A percentile compares a stretch with the other conserved stretches of the same genome.
Conservation (phyloP, 2,797 vertebrate genomes). For the Neosilurus hyrtlii region DNA sequence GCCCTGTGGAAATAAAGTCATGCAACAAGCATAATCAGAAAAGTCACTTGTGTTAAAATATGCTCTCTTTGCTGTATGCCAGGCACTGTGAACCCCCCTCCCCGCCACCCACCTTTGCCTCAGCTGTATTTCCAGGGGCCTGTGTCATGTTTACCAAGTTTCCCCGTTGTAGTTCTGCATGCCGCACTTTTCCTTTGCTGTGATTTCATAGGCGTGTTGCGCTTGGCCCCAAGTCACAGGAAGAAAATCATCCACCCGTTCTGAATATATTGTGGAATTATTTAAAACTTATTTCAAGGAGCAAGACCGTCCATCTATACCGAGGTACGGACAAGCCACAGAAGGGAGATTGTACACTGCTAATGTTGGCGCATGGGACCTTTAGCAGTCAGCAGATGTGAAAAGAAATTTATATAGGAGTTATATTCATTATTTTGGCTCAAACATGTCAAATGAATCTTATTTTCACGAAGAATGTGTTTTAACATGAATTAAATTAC, state of each 20-base stretch:
- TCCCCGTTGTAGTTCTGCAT: constrained; percentile 64
- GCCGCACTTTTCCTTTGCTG: constrained; percentile 66
- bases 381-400: constrained; percentile 34
- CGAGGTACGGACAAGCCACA: constrained; percentile 45
- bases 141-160: constrained; percentile 73
- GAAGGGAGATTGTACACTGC: constrained; percentile 43
- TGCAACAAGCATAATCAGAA: constrained; percentile 58
- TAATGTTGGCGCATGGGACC: constrained; percentile 15
- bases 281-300: constrained; percentile 66
- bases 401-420: constrained; percentile 38
- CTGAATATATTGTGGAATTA: constrained; percentile 73
- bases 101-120: constrained; percentile 33
- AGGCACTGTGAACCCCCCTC: constrained; percentile 40
- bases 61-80: constrained; percentile 49
- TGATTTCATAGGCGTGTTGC: constrained; percentile 71
- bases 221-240: constrained; percentile 69
- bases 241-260: constrained; percentile 71
- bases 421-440: constrained; percentile 37
- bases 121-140: constrained; percentile 60
- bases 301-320: constrained; percentile 64
- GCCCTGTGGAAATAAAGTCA: constrained; percentile 72
- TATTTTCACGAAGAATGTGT: constrained; percentile 27
- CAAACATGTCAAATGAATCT: constrained; percentile 12
- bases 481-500: constrained; percentile 21
- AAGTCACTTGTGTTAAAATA: constrained; percentile 61